These are phyloP conservation scores for Paragorgia papillata DNA, from an alignment of 92 coral and sea anemone genomes.

Conservation along the genomic window DNA sequence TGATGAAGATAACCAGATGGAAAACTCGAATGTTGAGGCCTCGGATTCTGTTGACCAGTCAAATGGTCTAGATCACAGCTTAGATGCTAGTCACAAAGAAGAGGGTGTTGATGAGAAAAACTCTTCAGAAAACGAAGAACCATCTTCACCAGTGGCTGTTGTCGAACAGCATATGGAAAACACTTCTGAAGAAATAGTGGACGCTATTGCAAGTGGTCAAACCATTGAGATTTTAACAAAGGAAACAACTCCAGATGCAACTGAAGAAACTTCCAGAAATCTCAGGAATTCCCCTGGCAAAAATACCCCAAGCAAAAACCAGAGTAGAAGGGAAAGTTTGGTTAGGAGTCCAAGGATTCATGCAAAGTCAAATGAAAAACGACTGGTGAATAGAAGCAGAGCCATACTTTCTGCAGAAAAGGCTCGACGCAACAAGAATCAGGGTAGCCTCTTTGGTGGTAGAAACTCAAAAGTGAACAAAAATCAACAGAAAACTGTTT, in stretches of 20 bases:
- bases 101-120: not conserved
- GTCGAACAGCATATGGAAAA: not conserved
- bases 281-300: not conserved
- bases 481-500: not conserved
- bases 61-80: not conserved
- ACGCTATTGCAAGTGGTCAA: not conserved
- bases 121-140: not conserved
- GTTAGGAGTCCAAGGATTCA: too few relatives aligned
- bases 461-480: not conserved
- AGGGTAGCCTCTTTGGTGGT: not conserved
- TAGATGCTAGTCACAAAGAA: not conserved
- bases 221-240: not conserved
- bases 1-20: not conserved
- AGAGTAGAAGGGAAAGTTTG: too few relatives aligned
- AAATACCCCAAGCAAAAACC: not conserved
- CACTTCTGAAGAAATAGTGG: not conserved
- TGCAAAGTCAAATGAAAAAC: too few relatives aligned
- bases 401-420: too few relatives aligned
- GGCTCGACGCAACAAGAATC: not conserved
- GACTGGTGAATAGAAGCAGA: too few relatives aligned
- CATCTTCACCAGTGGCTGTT: not conserved
- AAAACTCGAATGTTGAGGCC: not conserved
- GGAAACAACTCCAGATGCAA: not conserved
- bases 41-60: not conserved
- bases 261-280: not conserved